Evolutionary conservation across 2,888 invertebrate genomes (phyloP), one percentile per base, ranked within the genome.

Genomic region (Lacanobia wlatinum): DNA sequence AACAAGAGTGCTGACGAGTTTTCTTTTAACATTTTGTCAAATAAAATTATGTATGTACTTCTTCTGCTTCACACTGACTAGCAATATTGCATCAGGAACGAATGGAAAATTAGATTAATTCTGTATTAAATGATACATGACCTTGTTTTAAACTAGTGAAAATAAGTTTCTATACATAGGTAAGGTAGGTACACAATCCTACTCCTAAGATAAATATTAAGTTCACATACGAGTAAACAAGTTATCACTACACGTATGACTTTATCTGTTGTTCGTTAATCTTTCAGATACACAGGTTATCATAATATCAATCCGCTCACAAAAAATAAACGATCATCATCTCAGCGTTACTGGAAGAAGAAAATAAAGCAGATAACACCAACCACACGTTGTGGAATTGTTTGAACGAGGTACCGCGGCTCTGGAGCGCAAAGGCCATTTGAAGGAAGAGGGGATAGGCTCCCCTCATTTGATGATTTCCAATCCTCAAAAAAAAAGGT

Each of bases 21-120:
- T 56, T 16, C 50, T 77, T 50, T 50, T 48, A 75, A 64, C 55
- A 10, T 7, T n/a, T 53, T 46, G 8, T 12, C 5, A 55, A 50
- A 50, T 14, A 43, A 43, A 43, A 43, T 12, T 2, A 43, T 43
- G 2, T 2, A 43, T 8, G 0, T 34, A 34, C 34, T 34, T 34
- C 28, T 28, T 28, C 43, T 43, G 12, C 43, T 43, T 12, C 2
- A 0, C 3, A 43, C 12, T 43, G 2, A 40, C 8, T 2, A 43
- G 43, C 1, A 46, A n/a, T 23, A 69, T 14, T 16, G 1, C 46
- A 4, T 34, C 12, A 16, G 12, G 16, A 34, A 34, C 16, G 16
- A 38, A 21, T 68, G 10, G 14, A 69, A 40, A 1, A 5, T 34
- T 34, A 34, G 34, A 5, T 2, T 3, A n/a, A 38, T 53, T 53